phyloP scores from a whole-genome alignment of 2,113 vertebrate species.

The Tyrannus savana region DNA sequence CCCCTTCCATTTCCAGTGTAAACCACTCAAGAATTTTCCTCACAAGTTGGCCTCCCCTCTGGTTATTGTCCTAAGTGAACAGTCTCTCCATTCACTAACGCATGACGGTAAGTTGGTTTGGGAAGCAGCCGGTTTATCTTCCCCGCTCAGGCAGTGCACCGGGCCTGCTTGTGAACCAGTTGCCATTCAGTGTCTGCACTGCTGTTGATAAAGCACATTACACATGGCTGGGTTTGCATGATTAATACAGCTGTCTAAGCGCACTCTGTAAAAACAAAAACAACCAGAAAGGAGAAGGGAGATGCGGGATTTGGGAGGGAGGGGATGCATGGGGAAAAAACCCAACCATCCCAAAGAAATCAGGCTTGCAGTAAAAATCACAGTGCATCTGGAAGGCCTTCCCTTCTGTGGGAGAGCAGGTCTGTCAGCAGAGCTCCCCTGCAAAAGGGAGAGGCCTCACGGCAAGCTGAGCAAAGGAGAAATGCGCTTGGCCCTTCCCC shows the following conservation, averaged over 20 bases:
- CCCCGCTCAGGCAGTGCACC: conserved; percentile 64
- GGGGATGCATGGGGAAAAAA: neutral
- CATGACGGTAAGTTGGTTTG: conserved; percentile 55
- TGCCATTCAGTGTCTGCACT: conserved; percentile 74
- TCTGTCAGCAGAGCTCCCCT: neutral
- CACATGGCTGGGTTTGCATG: conserved; percentile 78
- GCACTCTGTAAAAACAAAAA: conserved; percentile 69
- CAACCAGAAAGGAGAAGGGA: conserved; percentile 2
- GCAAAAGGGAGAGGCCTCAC: neutral
- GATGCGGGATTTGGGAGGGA: conserved; percentile 6
- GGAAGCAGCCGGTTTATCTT: conserved; percentile 75
- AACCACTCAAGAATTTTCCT: conserved; percentile 51
- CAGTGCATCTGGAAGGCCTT: neutral
- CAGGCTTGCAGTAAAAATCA: conserved; percentile 33
- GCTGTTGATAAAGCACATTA: conserved; percentile 79
- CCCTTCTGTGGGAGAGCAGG: neutral
- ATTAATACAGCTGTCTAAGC: conserved; percentile 78
- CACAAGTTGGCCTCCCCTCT: conserved; percentile 69
- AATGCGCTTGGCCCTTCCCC: rapidly evolving
- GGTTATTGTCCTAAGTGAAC: conserved; percentile 75
- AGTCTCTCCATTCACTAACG: conserved; percentile 78
- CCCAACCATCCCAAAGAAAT: conserved; percentile 34
- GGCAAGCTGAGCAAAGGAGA: neutral
- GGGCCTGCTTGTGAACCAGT: conserved; percentile 47
- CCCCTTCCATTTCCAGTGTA: conserved; percentile 17